Evolutionary conservation across 1,140 invertebrate species (phyloP).

Genomic region (Arion vulgaris): DNA sequence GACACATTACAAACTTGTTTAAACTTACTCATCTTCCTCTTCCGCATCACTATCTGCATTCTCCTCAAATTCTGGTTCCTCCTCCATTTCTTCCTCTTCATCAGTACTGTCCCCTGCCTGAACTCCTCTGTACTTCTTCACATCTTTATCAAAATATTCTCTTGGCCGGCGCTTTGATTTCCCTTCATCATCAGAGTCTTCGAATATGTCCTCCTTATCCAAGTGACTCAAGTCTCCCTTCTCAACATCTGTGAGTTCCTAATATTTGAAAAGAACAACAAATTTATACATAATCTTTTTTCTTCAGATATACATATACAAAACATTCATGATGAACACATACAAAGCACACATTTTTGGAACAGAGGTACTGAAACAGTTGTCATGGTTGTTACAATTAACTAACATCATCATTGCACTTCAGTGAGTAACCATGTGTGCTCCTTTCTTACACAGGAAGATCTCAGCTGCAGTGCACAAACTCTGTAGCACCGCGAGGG

Average conservation of each 20-base stretch:
- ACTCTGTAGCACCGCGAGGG: too few species aligned
- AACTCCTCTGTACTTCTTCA: conserved; percentile 49
- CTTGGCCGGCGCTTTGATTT: conserved; percentile 77
- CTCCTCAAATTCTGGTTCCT: conserved; percentile 53
- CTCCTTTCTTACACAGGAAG: too few species aligned
- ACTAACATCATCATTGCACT: too few species aligned
- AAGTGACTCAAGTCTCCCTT: conserved; percentile 55
- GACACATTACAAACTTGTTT: too few species aligned
- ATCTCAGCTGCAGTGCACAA: too few species aligned
- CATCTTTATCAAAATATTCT: conserved; percentile 53
- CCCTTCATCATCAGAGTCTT: conserved; percentile 47
- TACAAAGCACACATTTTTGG: too few species aligned
- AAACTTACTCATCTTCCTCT: conserved; percentile 5
- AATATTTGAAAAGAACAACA: background rate
- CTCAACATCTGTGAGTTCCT: conserved; percentile 60
- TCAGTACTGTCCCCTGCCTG: conserved; percentile 50
- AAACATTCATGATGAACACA: too few species aligned
- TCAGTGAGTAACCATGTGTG: too few species aligned
- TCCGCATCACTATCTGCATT: conserved; percentile 38
- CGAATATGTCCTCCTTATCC: conserved; percentile 52
- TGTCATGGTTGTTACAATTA: too few species aligned
- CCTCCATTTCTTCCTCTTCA: conserved; percentile 59
- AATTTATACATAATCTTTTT: background rate
- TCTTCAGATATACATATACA: too few species aligned
- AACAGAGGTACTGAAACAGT: too few species aligned